Evolutionary conservation across 1,140 invertebrate genomes (phyloP).

Genomic region (Hyphantria cunea): DNA sequence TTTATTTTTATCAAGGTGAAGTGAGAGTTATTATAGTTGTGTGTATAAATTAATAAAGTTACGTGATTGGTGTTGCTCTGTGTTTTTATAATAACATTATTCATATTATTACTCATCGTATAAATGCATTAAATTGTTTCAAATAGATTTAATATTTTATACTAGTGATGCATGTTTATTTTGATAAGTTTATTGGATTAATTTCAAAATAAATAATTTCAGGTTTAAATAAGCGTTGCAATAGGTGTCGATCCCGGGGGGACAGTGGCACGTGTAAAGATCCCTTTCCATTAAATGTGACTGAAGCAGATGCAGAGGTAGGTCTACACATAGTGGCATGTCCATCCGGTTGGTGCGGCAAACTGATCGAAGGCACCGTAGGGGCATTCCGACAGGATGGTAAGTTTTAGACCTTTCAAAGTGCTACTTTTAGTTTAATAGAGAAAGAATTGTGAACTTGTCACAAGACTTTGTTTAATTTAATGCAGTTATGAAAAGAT

Average conservation of each 20-base stretch:
- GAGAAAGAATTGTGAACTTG: too few relatives aligned
- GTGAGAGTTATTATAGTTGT: conserved; percentile 53
- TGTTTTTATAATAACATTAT: neutral
- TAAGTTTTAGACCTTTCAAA: conserved; percentile 38
- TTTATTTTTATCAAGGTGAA: conserved; percentile 72
- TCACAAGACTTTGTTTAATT: too few relatives aligned
- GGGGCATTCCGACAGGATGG: conserved; percentile 86
- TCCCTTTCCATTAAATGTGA: conserved; percentile 90
- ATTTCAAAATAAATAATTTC: conserved; percentile 25
- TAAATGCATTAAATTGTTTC: conserved; percentile 4
- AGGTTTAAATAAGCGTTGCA: conserved; percentile 71
- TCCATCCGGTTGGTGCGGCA: conserved; percentile 96
- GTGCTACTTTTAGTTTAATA: too few relatives aligned
- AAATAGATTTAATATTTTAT: too few relatives aligned
- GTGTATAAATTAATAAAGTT: conserved; percentile 17
- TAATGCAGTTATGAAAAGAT: too few relatives aligned
- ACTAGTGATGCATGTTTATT: neutral
- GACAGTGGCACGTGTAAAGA: conserved; percentile 94
- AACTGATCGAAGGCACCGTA: conserved; percentile 89
- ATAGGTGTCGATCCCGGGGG: conserved; percentile 91
- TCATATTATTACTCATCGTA: neutral
- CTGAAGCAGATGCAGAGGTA: conserved; percentile 84
- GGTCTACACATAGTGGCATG: conserved; percentile 91
- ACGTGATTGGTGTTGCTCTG: neutral
- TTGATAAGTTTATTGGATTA: neutral